phyloP scores from a whole-genome alignment of 1,140 invertebrate species.

The Marisa cornuarietis region DNA sequence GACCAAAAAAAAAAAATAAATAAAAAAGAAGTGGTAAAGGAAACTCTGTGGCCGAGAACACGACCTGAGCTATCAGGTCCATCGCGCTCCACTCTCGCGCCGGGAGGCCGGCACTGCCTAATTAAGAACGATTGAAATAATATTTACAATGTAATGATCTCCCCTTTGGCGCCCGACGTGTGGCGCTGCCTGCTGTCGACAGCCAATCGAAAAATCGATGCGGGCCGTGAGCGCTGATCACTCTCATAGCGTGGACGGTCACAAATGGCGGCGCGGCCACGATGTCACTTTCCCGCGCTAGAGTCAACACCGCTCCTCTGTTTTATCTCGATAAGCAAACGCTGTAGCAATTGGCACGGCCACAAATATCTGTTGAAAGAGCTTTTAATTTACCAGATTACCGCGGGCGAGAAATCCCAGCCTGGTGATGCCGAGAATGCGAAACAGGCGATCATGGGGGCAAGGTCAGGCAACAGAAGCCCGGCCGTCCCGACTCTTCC shows the following conservation, averaged over 20 bases:
- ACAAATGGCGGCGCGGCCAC: constrained; percentile 14
- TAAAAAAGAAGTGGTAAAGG: neutral
- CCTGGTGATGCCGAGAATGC: constrained; percentile 6
- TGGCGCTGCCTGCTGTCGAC: constrained; percentile 15
- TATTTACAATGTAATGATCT: constrained; percentile 24
- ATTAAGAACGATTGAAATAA: constrained; percentile 23
- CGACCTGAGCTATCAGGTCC: constrained; percentile 10
- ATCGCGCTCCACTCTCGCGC: neutral
- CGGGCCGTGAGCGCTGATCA: neutral
- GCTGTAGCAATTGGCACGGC: constrained; percentile 14
- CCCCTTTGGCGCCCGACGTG: constrained; percentile 17
- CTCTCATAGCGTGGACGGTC: constrained; percentile 12
- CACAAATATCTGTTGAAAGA: constrained; percentile 26
- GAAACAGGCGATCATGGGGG: neutral
- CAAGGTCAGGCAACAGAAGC: neutral
- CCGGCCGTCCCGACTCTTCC: neutral
- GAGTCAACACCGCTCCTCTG: constrained; percentile 14
- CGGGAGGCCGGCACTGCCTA: constrained; percentile 1
- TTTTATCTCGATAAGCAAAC: constrained; percentile 27
- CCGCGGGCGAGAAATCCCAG: constrained; percentile 13
- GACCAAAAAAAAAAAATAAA: constrained; percentile 1
- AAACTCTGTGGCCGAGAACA: neutral
- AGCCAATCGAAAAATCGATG: constrained; percentile 24
- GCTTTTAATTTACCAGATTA: constrained; percentile 26
- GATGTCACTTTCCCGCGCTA: neutral